Percentiles rank a stretch among this genome's conserved stretches.
These are phyloP conservation scores for Limenitis camilla DNA, from an alignment of 2,888 invertebrate genomes.

Conservation along the genomic window DNA sequence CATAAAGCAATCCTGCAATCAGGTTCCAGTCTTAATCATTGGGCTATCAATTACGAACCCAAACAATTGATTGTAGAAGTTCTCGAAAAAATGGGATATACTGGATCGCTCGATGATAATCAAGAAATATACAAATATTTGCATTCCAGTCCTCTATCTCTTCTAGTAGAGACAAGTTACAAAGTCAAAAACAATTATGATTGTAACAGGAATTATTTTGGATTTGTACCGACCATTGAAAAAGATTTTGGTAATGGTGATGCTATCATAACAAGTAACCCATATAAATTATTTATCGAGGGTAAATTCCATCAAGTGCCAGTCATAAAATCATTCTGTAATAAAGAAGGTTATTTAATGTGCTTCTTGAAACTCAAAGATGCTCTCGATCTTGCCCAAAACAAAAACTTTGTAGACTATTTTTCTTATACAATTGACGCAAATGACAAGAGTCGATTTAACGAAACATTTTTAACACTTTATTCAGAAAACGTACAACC, in stretches of 20 bases:
- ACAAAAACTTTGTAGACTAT: slow-evolving; percentile 32
- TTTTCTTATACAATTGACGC: slow-evolving; percentile 31
- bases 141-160: slow-evolving; percentile 23
- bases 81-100: slow-evolving; percentile 35
- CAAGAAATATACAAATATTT: slow-evolving; percentile 32
- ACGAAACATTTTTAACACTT: slow-evolving; percentile 23
- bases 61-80: slow-evolving; percentile 30
- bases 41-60: slow-evolving; percentile 39
- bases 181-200: slow-evolving; percentile 25
- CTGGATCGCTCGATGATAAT: slow-evolving; percentile 30
- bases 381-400: slow-evolving; percentile 29
- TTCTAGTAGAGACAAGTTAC: slow-evolving; percentile 25
- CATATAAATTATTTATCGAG: slow-evolving; percentile 47
- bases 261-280: slow-evolving; percentile 41
- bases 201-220: slow-evolving; percentile 31
- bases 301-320: slow-evolving; percentile 55
- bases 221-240: slow-evolving; percentile 48
- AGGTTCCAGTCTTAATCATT: slow-evolving; percentile 43
- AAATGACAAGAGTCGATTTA: slow-evolving; percentile 24
- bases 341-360: slow-evolving; percentile 57
- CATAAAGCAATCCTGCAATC: slow-evolving; percentile 50
- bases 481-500: slow-evolving; percentile 22
- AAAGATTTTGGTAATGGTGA: slow-evolving; percentile 37
- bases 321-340: slow-evolving; percentile 62
- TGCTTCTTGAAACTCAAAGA: slow-evolving; percentile 29